A percentile compares a stretch with the other conserved stretches of the same genome.
These are phyloP conservation scores for Pseudomyrmex concolor DNA, from an alignment of 1,140 invertebrate species.

Conservation along the genomic window DNA sequence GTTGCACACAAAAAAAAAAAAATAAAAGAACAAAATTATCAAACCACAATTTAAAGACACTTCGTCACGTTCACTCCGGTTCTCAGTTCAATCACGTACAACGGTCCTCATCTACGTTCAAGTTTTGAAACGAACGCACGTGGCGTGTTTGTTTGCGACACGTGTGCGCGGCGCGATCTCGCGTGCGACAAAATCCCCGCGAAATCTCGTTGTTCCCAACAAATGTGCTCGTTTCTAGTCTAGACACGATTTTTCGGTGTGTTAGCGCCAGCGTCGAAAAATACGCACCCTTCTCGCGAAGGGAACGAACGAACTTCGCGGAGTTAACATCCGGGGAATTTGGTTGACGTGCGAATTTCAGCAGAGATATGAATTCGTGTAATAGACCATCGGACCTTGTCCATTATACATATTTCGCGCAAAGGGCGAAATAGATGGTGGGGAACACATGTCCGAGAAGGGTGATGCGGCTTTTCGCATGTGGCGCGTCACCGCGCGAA, in stretches of 20 bases:
- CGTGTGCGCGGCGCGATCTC: not conserved
- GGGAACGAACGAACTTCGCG: not conserved
- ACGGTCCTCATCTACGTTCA: not conserved
- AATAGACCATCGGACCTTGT: conserved; percentile 47
- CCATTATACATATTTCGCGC: conserved; percentile 59
- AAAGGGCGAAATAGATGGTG: conserved; percentile 7
- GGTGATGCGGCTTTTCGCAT: not conserved
- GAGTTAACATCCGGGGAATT: not conserved
- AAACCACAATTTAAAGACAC: conserved; percentile 27
- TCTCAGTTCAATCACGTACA: conserved; percentile 38
- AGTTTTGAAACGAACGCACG: conserved; percentile 41
- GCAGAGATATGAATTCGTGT: conserved; percentile 58
- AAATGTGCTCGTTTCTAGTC: conserved; percentile 36
- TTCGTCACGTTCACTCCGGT: not conserved
- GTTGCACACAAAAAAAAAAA: not conserved
- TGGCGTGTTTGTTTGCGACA: conserved; percentile 30
- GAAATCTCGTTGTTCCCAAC: conserved; percentile 25
- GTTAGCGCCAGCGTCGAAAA: conserved; percentile 29
- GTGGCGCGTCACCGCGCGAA: not conserved
- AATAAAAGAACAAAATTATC: not conserved
- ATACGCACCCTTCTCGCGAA: conserved; percentile 29
- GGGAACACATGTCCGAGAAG: conserved; percentile 1
- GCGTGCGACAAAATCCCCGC: not conserved
- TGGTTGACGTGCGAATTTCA: conserved; percentile 53
- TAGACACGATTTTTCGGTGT: conserved; percentile 44